phyloP scores from a whole-genome alignment of 2,888 invertebrate genomes.

The Geophilus truncorum region DNA sequence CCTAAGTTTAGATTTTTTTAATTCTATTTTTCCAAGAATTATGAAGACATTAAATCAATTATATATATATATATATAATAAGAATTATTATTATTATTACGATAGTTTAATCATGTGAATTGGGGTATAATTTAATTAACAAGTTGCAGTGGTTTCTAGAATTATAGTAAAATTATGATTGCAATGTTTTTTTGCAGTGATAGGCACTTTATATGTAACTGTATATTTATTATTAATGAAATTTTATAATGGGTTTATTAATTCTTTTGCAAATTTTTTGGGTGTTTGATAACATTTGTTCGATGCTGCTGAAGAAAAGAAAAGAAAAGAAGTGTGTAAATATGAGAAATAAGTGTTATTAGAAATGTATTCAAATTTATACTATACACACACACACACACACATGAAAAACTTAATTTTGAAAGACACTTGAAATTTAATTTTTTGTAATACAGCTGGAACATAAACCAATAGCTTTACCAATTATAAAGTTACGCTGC shows the following conservation, averaged over 20 bases:
- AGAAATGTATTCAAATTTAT: not conserved
- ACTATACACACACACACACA: not conserved
- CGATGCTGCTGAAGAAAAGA: not conserved
- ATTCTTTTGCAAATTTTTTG: not conserved
- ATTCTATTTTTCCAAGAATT: no score
- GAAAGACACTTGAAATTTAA: not conserved
- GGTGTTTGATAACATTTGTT: not conserved
- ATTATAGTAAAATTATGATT: no score
- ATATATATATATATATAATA: no score
- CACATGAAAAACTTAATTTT: no score
- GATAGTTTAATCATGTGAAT: not conserved
- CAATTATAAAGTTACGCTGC: not conserved
- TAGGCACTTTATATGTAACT: not conserved
- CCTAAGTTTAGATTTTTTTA: no score
- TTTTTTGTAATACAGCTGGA: not conserved
- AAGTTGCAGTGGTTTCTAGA: not conserved
- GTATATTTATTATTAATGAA: not conserved
- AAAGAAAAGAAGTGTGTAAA: not conserved
- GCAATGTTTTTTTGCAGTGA: no score
- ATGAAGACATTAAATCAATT: no score
- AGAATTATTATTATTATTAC: no score
- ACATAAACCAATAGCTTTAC: not conserved
- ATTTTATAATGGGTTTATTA: not conserved
- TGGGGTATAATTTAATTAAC: not conserved
- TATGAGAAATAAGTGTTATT: not conserved